Percentiles rank a stretch among this genome's conserved stretches.
Evolutionary conservation across 2,888 invertebrate species (phyloP).

Genomic region (Lochmaea crataegi): DNA sequence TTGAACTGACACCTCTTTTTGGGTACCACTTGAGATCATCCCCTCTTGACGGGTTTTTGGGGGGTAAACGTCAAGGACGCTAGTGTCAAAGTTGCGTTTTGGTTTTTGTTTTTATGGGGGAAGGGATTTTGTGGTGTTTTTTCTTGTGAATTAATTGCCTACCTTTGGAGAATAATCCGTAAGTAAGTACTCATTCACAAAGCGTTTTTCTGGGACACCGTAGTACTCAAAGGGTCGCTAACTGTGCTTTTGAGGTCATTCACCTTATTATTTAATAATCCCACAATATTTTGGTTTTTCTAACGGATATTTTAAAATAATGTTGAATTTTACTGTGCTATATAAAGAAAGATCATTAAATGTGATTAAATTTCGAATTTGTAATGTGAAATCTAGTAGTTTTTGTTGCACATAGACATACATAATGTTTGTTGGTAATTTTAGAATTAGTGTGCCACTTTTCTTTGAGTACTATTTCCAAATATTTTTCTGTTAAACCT

Average conservation of each 20-base stretch:
- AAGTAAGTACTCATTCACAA: slow-evolving; percentile 27
- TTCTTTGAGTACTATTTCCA: too few relatives aligned
- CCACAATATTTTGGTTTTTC: neutral
- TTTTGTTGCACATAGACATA: too few relatives aligned
- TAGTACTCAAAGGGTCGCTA: slow-evolving; percentile 14
- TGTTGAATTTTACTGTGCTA: neutral
- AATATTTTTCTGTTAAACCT: too few relatives aligned
- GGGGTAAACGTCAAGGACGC: slow-evolving; percentile 63
- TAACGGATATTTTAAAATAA: neutral
- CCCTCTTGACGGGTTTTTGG: slow-evolving; percentile 59
- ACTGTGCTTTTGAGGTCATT: neutral
- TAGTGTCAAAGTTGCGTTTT: slow-evolving; percentile 53
- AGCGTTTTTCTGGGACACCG: slow-evolving; percentile 17
- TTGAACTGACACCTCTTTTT: slow-evolving; percentile 45
- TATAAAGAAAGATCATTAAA: neutral
- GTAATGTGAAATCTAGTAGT: too few relatives aligned
- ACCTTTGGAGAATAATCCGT: slow-evolving; percentile 36
- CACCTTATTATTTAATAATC: slow-evolving; percentile 5
- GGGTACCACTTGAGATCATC: slow-evolving; percentile 50
- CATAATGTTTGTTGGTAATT: too few relatives aligned
- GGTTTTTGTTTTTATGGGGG: slow-evolving; percentile 40
- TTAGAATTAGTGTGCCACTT: too few relatives aligned
- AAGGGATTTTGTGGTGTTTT: slow-evolving; percentile 35
- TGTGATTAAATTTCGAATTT: too few relatives aligned
- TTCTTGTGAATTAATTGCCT: slow-evolving; percentile 37